These are phyloP conservation scores for Aradophagus sp. DNA, from an alignment of 1,140 invertebrate species.

Conservation along the genomic window DNA sequence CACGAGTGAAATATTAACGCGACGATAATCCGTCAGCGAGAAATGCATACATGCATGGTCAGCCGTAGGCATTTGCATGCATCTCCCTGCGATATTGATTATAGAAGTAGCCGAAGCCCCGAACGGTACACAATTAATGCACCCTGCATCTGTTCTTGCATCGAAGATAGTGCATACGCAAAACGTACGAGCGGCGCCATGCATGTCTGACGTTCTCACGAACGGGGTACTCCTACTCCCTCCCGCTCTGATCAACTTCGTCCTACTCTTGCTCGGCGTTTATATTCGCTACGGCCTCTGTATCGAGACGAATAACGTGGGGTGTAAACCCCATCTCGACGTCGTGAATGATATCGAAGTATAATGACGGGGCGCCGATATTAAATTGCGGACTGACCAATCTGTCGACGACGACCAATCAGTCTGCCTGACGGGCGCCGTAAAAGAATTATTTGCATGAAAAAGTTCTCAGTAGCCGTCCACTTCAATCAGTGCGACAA, in stretches of 20 bases:
- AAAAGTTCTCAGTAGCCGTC: slow-evolving; percentile 16
- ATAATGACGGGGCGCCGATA: slow-evolving; percentile 62
- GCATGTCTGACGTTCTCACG: too few species aligned
- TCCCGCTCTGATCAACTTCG: too few species aligned
- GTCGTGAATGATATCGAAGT: too few species aligned
- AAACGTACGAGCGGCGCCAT: slow-evolving; percentile 4
- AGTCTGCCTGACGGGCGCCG: slow-evolving; percentile 16
- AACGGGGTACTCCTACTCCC: too few species aligned
- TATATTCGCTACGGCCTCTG: too few species aligned
- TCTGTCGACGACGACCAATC: slow-evolving; percentile 57
- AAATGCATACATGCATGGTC: slow-evolving; percentile 11
- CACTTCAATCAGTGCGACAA: slow-evolving; percentile 13
- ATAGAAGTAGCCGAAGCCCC: slow-evolving; percentile 38
- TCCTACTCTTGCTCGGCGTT: too few species aligned
- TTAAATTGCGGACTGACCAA: slow-evolving; percentile 69
- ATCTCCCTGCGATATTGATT: slow-evolving; percentile 59
- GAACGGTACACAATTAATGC: slow-evolving; percentile 60
- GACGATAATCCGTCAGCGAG: too few species aligned
- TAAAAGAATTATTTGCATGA: slow-evolving; percentile 37
- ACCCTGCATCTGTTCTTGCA: slow-evolving; percentile 64
- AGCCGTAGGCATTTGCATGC: slow-evolving; percentile 3
- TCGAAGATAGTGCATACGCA: slow-evolving; percentile 33
- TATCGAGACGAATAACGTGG: too few species aligned
- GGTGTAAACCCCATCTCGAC: too few species aligned
- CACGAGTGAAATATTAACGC: too few species aligned